phyloP scores from a whole-genome alignment of 2,113 vertebrate genomes.

The Polypterus bichir region DNA sequence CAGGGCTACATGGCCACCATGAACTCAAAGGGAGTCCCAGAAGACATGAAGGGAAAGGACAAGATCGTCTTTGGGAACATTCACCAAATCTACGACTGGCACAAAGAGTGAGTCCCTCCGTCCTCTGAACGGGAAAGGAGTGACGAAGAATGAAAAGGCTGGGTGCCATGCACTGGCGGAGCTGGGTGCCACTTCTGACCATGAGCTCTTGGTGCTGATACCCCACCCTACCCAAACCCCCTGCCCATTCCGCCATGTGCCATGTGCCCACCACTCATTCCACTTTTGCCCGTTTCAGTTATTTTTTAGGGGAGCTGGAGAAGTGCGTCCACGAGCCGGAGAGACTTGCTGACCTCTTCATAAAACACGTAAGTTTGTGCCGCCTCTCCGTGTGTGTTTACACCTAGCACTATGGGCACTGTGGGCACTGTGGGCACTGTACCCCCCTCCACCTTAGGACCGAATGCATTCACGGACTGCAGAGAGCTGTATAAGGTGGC shows the following conservation, averaged over 20 bases:
- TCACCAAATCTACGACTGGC: slow-evolving; percentile 89
- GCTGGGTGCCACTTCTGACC: not conserved
- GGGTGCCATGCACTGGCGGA: not conserved
- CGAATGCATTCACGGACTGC: too few species aligned
- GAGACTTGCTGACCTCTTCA: slow-evolving; percentile 77
- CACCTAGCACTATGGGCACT: not conserved
- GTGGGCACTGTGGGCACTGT: not conserved
- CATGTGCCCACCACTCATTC: not conserved
- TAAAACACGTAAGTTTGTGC: slow-evolving; percentile 71
- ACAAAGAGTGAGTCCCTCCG: slow-evolving; percentile 68
- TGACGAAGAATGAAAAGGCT: not conserved
- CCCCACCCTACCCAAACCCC: too few species aligned
- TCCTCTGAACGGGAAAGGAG: not conserved
- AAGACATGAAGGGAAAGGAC: slow-evolving; percentile 80
- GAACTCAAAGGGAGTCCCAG: slow-evolving; percentile 60
- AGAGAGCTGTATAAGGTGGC: too few species aligned
- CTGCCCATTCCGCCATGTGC: too few species aligned
- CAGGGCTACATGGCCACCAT: slow-evolving; percentile 80
- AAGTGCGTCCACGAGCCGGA: slow-evolving; percentile 72
- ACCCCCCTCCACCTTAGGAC: not conserved
- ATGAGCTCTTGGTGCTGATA: not conserved
- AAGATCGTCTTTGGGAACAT: slow-evolving; percentile 88
- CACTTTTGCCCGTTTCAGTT: slow-evolving; percentile 42
- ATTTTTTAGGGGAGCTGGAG: slow-evolving; percentile 76
- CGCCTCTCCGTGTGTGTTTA: not conserved